phyloP scores from a whole-genome alignment of 2,113 vertebrate genomes.

The Pitta sordida region DNA sequence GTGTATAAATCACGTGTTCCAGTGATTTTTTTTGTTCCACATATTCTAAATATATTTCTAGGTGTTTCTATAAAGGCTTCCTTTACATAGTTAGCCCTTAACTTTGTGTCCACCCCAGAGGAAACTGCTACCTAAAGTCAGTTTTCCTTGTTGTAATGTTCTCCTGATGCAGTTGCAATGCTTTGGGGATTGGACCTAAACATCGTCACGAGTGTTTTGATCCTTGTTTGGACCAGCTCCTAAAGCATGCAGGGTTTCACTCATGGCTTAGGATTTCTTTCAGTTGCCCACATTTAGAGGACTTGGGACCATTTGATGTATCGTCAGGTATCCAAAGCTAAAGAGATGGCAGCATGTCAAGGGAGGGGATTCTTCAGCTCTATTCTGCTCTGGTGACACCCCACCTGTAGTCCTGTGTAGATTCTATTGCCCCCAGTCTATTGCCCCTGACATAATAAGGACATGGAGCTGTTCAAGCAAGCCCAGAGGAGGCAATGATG shows the following conservation, averaged over 20 bases:
- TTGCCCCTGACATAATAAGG: not conserved
- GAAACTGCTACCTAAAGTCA: not conserved
- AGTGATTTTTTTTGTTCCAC: not conserved
- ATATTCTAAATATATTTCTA: not conserved
- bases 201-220: not conserved
- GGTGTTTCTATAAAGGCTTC: not conserved
- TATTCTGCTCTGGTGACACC: not conserved
- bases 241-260: not conserved
- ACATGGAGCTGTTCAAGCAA: not conserved
- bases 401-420: not conserved
- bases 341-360: not conserved
- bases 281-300: rapidly evolving
- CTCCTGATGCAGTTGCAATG: not conserved
- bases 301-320: not conserved
- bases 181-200: not conserved
- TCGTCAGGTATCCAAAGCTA: not conserved
- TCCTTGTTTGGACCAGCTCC: not conserved
- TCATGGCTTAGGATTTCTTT: not conserved
- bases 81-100: not conserved
- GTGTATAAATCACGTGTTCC: rapidly evolving
- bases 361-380: not conserved
- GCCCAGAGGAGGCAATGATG: not conserved
- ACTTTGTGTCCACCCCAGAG: rapidly evolving
- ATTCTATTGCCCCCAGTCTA: not conserved
- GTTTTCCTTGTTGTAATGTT: not conserved